Percentiles rank a stretch among this genome's conserved stretches.
Evolutionary conservation across 1,140 invertebrate species (phyloP).

Genomic region (Gryllus bimaculatus): DNA sequence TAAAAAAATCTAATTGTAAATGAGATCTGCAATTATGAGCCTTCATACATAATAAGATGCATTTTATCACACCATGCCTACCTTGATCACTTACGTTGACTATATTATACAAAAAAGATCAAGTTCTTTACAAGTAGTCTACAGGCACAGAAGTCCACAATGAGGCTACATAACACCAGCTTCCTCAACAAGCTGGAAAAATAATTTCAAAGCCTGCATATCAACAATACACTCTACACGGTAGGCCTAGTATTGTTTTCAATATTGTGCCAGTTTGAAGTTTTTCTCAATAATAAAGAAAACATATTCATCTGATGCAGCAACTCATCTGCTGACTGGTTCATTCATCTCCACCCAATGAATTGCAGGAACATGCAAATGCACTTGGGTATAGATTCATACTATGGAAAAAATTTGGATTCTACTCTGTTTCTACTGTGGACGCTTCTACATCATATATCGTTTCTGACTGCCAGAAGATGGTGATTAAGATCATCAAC

Average conservation of each 20-base stretch:
- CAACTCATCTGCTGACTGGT: not conserved
- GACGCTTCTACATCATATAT: slow-evolving; percentile 4
- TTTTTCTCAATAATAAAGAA: not conserved
- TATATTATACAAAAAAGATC: not conserved
- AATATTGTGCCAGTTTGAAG: not conserved
- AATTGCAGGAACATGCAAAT: slow-evolving; percentile 1
- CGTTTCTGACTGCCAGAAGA: not conserved
- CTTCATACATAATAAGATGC: slow-evolving; percentile 17
- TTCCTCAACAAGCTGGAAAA: slow-evolving; percentile 16
- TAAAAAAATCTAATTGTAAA: slow-evolving; percentile 16
- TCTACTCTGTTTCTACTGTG: slow-evolving; percentile 1
- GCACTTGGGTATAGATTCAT: not conserved
- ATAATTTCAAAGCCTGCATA: slow-evolving; percentile 18
- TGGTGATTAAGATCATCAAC: slow-evolving; percentile 4
- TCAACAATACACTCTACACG: not conserved
- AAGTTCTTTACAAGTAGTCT: slow-evolving; percentile 10
- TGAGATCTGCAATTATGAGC: slow-evolving; percentile 16
- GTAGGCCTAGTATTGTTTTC: slow-evolving; percentile 11
- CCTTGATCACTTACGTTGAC: slow-evolving; percentile 9
- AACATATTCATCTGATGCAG: not conserved
- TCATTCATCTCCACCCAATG: not conserved
- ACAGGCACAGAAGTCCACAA: slow-evolving; percentile 20
- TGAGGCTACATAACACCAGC: slow-evolving; percentile 16
- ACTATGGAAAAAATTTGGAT: slow-evolving; percentile 5
- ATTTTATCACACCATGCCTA: slow-evolving; percentile 7